Evolutionary conservation across 2,888 invertebrate genomes (phyloP).

Genomic region (Apotomis turbidana): DNA sequence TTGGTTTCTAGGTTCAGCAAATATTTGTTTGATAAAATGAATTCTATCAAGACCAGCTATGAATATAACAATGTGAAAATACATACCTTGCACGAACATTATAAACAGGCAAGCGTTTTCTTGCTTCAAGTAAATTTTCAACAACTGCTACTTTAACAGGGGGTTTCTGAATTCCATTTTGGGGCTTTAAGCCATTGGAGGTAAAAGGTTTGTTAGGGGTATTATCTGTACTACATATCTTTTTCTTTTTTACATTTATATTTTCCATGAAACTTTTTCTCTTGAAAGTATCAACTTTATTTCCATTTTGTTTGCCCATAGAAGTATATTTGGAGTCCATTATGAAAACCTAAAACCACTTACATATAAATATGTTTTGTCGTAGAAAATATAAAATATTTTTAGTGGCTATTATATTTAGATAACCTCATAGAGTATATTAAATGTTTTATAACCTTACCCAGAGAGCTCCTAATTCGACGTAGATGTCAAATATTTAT

Average conservation of each 20-base stretch:
- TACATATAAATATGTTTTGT: neutral
- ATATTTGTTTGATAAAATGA: too few relatives aligned
- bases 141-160: conserved; percentile 44
- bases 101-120: conserved; percentile 82
- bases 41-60: too few relatives aligned
- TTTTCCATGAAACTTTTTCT: conserved; percentile 56
- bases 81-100: conserved; percentile 74
- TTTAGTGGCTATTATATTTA: neutral
- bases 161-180: conserved; percentile 45
- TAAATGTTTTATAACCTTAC: too few relatives aligned
- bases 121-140: conserved; percentile 68
- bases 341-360: conserved; percentile 31
- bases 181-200: conserved; percentile 49
- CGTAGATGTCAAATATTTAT: conserved; percentile 5
- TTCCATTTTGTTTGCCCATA: conserved; percentile 56
- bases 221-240: conserved; percentile 50
- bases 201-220: conserved; percentile 32
- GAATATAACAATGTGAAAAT: neutral
- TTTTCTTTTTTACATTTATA: conserved; percentile 62
- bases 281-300: conserved; percentile 55
- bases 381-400: neutral
- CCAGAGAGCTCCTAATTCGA: neutral
- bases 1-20: too few relatives aligned
- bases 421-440: too few relatives aligned
- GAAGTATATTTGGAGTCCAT: conserved; percentile 79